Base-by-base conservation (phyloP, 2,888 invertebrate genomes). In the Crocallis elinguaria region DNA sequence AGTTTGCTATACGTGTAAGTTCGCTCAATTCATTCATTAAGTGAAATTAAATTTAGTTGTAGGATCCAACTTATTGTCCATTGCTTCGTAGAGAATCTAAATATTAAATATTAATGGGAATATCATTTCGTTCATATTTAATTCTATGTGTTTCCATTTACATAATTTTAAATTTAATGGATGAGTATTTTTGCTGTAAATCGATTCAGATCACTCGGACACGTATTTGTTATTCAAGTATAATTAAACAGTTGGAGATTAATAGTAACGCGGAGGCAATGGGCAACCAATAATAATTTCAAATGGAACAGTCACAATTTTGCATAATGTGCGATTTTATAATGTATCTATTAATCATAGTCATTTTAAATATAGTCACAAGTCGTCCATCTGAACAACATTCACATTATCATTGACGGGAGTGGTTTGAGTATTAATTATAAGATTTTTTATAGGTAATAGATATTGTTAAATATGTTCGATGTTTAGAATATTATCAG, bases 11-110 rank as follows among this genome's bases (percentile, higher is more conserved):
- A 77, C 60, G 55, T 46, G 17, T 88, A 89, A 88, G 88, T 82
- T 88, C 86, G 90, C 90, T 91, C 90, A 91, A 91, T 87, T 85
- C 86, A 86, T 87, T 86, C 84, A 83, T 77, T 80, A 87, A 86
- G 84, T 54, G 53, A 43, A 79, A 75, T 79, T 83, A 81, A 81
- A 77, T 75, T 78, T 85, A 88, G 86, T 75, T 75, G 75, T 78
- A 86, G 78, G 77, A 72, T 63, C 71, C 60, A 72, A 66, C 69
- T 66, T 66, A 61, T 48, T 68, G 75, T 75, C 65, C 75, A 70
- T 79, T 84, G 79, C 77, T 82, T 81, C 77, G 63, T 69, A 67
- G 57, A n/a, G n/a, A n/a, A 52, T 42, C 37, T 62, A 30, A 37
- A 49, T 64, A 60, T 1, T 56, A 64, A 62, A 64, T 61, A 59